A percentile compares a stretch with the other conserved stretches of the same genome.
Evolutionary conservation across 2,888 invertebrate species (phyloP).

Genomic region (Fragum fragum): DNA sequence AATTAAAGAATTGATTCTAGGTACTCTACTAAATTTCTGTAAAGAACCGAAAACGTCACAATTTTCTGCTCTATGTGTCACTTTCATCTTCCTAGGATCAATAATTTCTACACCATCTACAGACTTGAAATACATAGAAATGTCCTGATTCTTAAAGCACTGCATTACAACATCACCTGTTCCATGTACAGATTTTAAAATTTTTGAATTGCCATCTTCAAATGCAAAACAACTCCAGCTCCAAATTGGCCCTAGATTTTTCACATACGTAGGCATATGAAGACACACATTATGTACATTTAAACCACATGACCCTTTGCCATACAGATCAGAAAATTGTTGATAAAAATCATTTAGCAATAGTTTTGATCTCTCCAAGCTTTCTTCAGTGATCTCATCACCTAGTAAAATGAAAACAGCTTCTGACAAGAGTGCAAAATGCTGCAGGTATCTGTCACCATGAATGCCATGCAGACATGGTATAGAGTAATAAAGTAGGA

Average conservation of each 20-base stretch:
- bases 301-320: slow-evolving; percentile 45
- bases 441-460: slow-evolving; percentile 49
- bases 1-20: slow-evolving; percentile 19
- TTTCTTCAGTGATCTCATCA: slow-evolving; percentile 50
- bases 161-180: slow-evolving; percentile 33
- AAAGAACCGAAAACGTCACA: no score
- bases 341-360: slow-evolving; percentile 49
- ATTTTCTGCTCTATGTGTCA: slow-evolving; percentile 31
- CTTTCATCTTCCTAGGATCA: slow-evolving; percentile 35
- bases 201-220: slow-evolving; percentile 48
- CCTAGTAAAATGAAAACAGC: slow-evolving; percentile 62
- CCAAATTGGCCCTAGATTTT: slow-evolving; percentile 53
- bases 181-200: slow-evolving; percentile 43
- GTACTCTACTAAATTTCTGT: slow-evolving; percentile 31
- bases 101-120: no score
- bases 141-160: no score
- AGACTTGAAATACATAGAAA: no score
- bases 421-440: slow-evolving; percentile 55
- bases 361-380: slow-evolving; percentile 40
- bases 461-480: slow-evolving; percentile 61
- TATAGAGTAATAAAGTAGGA: slow-evolving; percentile 57
- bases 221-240: slow-evolving; percentile 62
- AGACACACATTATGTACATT: slow-evolving; percentile 59
- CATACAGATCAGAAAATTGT: slow-evolving; percentile 52
- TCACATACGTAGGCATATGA: slow-evolving; percentile 48